Base-by-base conservation (phyloP, 2,113 vertebrate species). In the Bos javanicus region DNA sequence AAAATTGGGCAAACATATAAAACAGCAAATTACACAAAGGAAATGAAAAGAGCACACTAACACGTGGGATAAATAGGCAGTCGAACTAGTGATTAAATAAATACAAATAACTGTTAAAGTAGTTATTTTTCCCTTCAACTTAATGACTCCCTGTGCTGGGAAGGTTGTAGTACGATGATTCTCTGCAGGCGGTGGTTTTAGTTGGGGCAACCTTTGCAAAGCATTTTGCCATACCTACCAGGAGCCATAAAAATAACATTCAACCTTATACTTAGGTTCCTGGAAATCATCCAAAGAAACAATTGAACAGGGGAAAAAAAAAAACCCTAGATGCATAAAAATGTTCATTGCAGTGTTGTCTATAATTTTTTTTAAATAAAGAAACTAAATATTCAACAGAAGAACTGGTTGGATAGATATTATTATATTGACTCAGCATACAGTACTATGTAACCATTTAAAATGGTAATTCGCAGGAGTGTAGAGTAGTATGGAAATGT, bases 1-100 rank as follows among this genome's bases (percentile, higher is more conserved):
- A 94, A 97, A 97, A 93, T 30, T 87, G 64, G 36, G 6, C 52
- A 96, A 85, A 94, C 52, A 39, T 54, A 81, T 88, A 92, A 95
- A 94, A 95, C 56, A 92, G 80, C 85, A 92, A 48, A 78, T 98
- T 91, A 50, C 21, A 15, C 48, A 81, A 96, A 90, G 36, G 64
- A 91, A 60, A 62, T 30, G 2, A 56, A 46, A 94, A 80, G 28
- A 71, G 17, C 30, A 50, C 13, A 54, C 25, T 28, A 57, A 86
- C 60, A 62, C 19, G 17, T 80, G 52, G 78, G 88, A 67, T 50
- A 92, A 81, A 95, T 52, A 82, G 36, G 71, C 9, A 46, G 71
- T 16, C 13, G 50, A 78, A 62, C 25, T 39, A 86, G 48, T 64
- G 36, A 64, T 50, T 96, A 82, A 85, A 91, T 76, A 94, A 67